Base-by-base conservation (phyloP, 2,888 invertebrate genomes). In the Icerya purchasi region DNA sequence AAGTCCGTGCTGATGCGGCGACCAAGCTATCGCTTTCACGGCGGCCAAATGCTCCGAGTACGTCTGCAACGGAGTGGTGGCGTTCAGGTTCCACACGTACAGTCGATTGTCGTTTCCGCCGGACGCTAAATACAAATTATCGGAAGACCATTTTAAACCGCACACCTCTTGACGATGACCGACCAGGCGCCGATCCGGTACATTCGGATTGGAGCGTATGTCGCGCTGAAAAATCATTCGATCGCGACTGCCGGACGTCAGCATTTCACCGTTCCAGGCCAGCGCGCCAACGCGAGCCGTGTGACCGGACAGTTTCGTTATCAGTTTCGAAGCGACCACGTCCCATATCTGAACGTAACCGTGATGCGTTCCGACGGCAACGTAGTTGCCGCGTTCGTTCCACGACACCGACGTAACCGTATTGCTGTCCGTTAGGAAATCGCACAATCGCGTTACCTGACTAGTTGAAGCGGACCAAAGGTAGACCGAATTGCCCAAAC, bases 281-380 rank as follows among this genome's bases (percentile, higher is more conserved):
- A 96, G 72, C 3, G 94, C 94, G 20, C 94, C 93, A 18, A 90
- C 89, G 14, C 90, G 78, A 0, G 93, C 93, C 59, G 87, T 84
- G 71, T 96, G 94, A 0, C 93, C 93, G 68, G 86, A 84, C 22
- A 96, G 74, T 69, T 89, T 87, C 67, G 87, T 86, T 57, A 96
- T 85, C 77, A 84, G 73, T 71, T 94, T 94, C 68, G 86, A 90
- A 21, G 87, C 87, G 56, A 88, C 83, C 20, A 93, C 94, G 74
- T 98, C 97, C 97, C 97, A 97, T 10, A 98, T 91, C 68, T 97
- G 94, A 59, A 96, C 90, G 68, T 89, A 88, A 58, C 97, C 96
- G 69, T 89, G 86, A 75, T 96, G 91, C 14, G 98, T 98, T 24
- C 98, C 98, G 25, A 99, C 97, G 0, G 98, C 96, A 3, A 99